Conservation (phyloP, 2,888 invertebrate species). For the Chrysolina americana region DNA sequence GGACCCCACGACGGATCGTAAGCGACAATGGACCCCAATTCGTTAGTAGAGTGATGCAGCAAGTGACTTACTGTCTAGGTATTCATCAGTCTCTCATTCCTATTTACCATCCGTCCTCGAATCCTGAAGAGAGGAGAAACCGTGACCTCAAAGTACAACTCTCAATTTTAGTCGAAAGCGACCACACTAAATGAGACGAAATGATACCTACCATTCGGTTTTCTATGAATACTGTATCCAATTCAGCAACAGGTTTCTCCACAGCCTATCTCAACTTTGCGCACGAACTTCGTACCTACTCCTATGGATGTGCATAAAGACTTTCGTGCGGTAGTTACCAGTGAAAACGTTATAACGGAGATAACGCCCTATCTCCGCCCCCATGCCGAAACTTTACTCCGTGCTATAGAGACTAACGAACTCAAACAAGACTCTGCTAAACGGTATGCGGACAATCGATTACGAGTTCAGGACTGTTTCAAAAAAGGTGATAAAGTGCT, state of each 20-base stretch:
- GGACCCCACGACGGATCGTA: conserved; percentile 57
- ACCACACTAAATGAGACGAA: no score
- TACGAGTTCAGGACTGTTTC: conserved; percentile 53
- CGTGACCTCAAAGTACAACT: no score
- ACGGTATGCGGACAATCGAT: conserved; percentile 46
- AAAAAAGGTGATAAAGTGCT: no score
- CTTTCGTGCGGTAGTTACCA: conserved; percentile 28
- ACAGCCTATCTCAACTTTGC: conserved; percentile 58
- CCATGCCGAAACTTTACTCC: neutral
- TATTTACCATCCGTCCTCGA: conserved; percentile 35
- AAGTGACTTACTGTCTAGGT: conserved; percentile 22
- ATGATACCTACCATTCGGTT: conserved; percentile 60
- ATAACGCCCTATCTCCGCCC: no score
- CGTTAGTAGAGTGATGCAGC: conserved; percentile 23
- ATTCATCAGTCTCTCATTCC: conserved; percentile 22
- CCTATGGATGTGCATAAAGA: conserved; percentile 50
- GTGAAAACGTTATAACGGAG: neutral
- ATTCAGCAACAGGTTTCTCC: no score
- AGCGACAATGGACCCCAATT: conserved; percentile 32
- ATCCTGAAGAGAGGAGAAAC: conserved; percentile 49
- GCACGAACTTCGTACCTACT: conserved; percentile 55
- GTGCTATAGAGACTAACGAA: conserved; percentile 35
- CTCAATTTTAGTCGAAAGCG: no score
- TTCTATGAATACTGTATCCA: no score
- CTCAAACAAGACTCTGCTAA: conserved; percentile 34